Percentiles rank a stretch among this genome's conserved stretches.
Conservation (phyloP, 2,888 invertebrate species). For the Diarsia brunnea region DNA sequence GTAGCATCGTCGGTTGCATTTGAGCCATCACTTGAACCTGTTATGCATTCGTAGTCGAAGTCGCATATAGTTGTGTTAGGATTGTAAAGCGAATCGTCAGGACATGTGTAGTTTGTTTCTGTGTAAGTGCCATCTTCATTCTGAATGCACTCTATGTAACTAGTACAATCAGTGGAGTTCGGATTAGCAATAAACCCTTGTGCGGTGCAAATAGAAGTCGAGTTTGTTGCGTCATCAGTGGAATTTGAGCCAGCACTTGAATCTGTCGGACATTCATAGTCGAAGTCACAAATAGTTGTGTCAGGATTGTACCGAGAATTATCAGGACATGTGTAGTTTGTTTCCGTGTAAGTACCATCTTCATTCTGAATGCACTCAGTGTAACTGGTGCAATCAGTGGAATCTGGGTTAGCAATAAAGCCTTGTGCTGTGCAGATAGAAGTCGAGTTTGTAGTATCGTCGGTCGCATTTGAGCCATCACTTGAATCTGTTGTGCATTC, state of each 20-base stretch:
- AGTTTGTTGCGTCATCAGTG: constrained; percentile 10
- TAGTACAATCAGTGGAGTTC: constrained; percentile 25
- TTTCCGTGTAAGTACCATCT: constrained; percentile 34
- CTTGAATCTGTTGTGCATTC: constrained; percentile 28
- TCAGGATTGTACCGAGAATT: constrained; percentile 44
- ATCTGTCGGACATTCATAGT: constrained; percentile 40
- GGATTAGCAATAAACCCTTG: constrained; percentile 45
- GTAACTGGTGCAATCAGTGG: constrained; percentile 39
- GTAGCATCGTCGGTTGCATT: constrained; percentile 12
- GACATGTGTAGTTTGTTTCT: constrained; percentile 35
- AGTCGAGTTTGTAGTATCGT: constrained; percentile 13
- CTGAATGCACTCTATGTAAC: constrained; percentile 49
- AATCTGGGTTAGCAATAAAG: constrained; percentile 28
- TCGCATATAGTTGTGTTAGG: constrained; percentile 58
- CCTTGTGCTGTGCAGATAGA: constrained; percentile 34
- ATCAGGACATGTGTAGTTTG: constrained; percentile 42
- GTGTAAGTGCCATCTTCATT: constrained; percentile 29
- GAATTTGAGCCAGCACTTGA: constrained; percentile 9
- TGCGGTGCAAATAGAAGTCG: constrained; percentile 18
- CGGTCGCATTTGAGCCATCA: constrained; percentile 6
- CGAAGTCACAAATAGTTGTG: constrained; percentile 56
- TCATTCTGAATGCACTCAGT: constrained; percentile 44
- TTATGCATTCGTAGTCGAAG: constrained; percentile 51
- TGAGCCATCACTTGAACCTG: constrained; percentile 4
- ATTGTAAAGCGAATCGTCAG: constrained; percentile 38